Percentiles rank a stretch among this genome's conserved stretches.
Conservation (phyloP, 2,113 vertebrate genomes). For the Oreotrochilus melanogaster region DNA sequence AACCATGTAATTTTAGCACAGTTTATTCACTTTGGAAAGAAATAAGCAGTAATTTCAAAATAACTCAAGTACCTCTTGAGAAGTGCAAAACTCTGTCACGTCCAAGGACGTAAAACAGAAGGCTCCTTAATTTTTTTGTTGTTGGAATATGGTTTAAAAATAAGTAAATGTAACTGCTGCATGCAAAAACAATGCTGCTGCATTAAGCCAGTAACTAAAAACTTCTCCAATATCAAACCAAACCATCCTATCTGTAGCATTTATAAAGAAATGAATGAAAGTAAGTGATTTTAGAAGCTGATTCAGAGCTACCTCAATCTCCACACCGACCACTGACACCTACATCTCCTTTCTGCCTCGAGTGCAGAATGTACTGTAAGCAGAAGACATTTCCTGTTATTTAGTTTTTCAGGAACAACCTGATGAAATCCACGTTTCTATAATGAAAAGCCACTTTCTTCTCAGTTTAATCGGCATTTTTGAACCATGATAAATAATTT, state of each 20-base stretch:
- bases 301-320: constrained; percentile 30
- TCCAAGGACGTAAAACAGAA: constrained; percentile 3
- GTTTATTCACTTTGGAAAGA: constrained; percentile 46
- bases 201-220: neutral
- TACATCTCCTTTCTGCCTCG: constrained; percentile 10
- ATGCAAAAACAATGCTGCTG: neutral
- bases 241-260: neutral
- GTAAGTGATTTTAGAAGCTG: neutral
- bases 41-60: constrained; percentile 14
- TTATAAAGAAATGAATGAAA: neutral
- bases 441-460: constrained; percentile 42
- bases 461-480: neutral
- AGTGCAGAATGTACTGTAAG: constrained; percentile 16
- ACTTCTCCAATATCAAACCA: neutral
- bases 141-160: neutral
- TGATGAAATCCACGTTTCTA: constrained; percentile 13
- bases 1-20: neutral
- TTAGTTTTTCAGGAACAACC: constrained; percentile 15
- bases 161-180: neutral
- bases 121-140: neutral
- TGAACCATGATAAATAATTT: constrained; percentile 19
- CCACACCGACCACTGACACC: constrained; percentile 40
- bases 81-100: neutral
- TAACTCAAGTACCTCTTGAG: constrained; percentile 12
- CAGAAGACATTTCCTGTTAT: constrained; percentile 34